Conservation (phyloP, 2,113 vertebrate genomes). For the Periophthalmus modestus region DNA sequence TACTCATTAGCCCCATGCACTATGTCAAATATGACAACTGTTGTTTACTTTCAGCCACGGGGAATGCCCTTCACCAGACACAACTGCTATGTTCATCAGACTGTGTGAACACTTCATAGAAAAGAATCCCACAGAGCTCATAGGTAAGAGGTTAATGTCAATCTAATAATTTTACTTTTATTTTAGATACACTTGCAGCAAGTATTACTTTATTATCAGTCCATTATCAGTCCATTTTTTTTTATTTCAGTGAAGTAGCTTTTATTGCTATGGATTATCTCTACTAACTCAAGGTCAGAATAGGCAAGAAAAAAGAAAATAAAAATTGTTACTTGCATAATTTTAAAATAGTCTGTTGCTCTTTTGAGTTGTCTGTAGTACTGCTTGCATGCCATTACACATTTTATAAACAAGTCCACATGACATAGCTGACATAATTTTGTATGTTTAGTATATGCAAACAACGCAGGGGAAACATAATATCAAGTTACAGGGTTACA, state of each 20-base stretch:
- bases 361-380: no score
- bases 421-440: neutral
- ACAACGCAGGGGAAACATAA: neutral
- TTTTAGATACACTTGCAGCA: neutral
- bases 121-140: slow-evolving; percentile 91
- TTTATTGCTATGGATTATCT: neutral
- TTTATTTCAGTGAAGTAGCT: neutral
- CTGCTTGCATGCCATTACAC: no score
- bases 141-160: slow-evolving; percentile 76
- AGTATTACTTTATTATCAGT: neutral
- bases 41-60: slow-evolving; percentile 80
- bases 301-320: neutral
- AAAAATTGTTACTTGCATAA: neutral
- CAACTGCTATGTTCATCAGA: slow-evolving; percentile 87
- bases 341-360: neutral
- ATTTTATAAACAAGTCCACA: neutral
- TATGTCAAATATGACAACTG: neutral
- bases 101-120: slow-evolving; percentile 90
- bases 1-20: neutral
- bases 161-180: neutral
- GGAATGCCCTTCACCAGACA: slow-evolving; percentile 89
- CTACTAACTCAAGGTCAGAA: neutral
- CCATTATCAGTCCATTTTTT: neutral
- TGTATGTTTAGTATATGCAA: neutral
- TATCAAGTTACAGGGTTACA: neutral